These are phyloP conservation scores for Neoascia interrupta DNA, from an alignment of 2,888 invertebrate genomes.

Conservation along the genomic window DNA sequence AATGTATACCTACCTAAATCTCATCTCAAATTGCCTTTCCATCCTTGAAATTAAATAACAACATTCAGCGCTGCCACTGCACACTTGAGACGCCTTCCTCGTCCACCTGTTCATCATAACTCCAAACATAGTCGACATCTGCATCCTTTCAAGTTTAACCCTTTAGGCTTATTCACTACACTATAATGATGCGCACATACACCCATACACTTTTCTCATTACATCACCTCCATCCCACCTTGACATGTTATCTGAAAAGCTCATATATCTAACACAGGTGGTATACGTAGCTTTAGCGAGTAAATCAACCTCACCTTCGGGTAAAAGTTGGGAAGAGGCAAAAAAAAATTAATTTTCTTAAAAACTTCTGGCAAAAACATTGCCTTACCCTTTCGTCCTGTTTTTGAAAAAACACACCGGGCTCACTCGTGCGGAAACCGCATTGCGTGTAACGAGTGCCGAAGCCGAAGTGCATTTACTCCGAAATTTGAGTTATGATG, in stretches of 20 bases:
- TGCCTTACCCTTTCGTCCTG: conserved; percentile 6
- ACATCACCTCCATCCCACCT: conserved; percentile 1
- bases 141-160: conserved; percentile 24
- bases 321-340: no score
- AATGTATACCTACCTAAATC: no score
- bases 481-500: conserved; percentile 38
- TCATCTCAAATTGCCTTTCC: no score
- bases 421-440: conserved; percentile 39
- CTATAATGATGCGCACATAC: conserved; percentile 8
- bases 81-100: conserved; percentile 44
- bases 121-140: conserved; percentile 1
- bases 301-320: conserved; percentile 20
- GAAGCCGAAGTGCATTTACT: conserved; percentile 29
- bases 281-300: no score
- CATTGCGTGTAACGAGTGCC: conserved; percentile 41
- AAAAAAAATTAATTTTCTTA: conserved; percentile 45
- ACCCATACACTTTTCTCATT: background rate
- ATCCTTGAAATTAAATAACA: no score
- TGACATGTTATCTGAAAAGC: conserved; percentile 30
- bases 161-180: conserved; percentile 27
- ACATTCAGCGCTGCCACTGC: conserved; percentile 13
- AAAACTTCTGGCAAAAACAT: conserved; percentile 13
- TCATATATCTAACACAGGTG: conserved; percentile 9
- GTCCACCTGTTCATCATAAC: background rate
- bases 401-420: conserved; percentile 2